These are phyloP conservation scores for Leptodirus hochenwartii DNA, from an alignment of 2,888 invertebrate genomes.

Conservation along the genomic window DNA sequence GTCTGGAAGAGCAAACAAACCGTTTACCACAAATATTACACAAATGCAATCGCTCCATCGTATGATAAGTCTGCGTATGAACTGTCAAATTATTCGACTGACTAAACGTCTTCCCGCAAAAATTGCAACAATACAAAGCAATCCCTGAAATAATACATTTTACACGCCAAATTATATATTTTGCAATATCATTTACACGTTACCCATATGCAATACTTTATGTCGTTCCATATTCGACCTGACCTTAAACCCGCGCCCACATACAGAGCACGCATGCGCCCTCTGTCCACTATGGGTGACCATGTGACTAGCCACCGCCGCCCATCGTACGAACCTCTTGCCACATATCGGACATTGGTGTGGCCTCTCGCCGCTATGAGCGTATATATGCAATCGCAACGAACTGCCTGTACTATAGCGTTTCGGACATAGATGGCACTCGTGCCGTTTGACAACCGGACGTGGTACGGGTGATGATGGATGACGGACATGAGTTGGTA, in stretches of 20 bases:
- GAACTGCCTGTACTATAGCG: conserved; percentile 25
- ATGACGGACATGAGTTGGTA: conserved; percentile 25
- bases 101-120: conserved; percentile 24
- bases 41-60: conserved; percentile 23
- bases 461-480: too few species aligned
- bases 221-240: conserved; percentile 23
- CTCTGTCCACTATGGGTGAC: conserved; percentile 21
- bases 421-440: conserved; percentile 26
- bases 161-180: too few species aligned
- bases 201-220: conserved; percentile 22
- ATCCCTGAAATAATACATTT: too few species aligned
- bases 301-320: conserved; percentile 24
- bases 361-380: conserved; percentile 31
- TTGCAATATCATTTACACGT: too few species aligned
- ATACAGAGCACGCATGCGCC: conserved; percentile 22
- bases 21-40: conserved; percentile 25
- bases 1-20: conserved; percentile 22
- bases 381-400: conserved; percentile 38
- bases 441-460: conserved; percentile 23
- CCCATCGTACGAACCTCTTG: conserved; percentile 25
- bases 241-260: conserved; percentile 23
- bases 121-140: conserved; percentile 22
- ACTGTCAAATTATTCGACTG: conserved; percentile 23
- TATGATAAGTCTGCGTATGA: conserved; percentile 24
- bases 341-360: conserved; percentile 24